phyloP scores from a whole-genome alignment of 2,113 vertebrate species.

The Sylvietta virens region DNA sequence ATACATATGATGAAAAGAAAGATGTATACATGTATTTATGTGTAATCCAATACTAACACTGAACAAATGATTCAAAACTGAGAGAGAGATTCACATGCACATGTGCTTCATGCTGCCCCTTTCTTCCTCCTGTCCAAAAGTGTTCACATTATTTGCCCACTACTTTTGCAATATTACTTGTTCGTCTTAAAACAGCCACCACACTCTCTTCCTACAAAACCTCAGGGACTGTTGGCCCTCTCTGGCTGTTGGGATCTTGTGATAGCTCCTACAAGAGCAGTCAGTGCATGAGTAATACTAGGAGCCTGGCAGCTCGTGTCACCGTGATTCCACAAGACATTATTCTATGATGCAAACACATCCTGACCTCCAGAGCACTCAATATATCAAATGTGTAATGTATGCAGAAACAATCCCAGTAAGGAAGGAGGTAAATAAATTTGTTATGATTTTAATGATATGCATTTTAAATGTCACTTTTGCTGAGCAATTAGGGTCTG shows the following conservation, averaged over 20 bases:
- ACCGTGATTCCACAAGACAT: neutral
- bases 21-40: neutral
- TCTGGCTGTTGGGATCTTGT: neutral
- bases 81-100: neutral
- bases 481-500: conserved; percentile 67
- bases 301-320: conserved; percentile 16
- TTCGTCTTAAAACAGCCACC: neutral
- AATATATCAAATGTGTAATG: conserved; percentile 53
- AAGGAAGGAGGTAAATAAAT: conserved; percentile 58
- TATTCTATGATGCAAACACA: conserved; percentile 56
- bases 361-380: conserved; percentile 54
- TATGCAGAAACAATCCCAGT: conserved; percentile 59
- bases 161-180: neutral
- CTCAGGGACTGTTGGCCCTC: neutral
- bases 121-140: neutral
- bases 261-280: neutral
- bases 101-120: neutral
- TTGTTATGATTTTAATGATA: conserved; percentile 69
- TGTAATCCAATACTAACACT: neutral
- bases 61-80: neutral
- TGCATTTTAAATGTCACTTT: conserved; percentile 72
- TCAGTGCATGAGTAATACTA: neutral
- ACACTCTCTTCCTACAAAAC: neutral
- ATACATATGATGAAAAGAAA: neutral
- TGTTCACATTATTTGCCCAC: neutral